Evolutionary conservation across 2,888 invertebrate species (phyloP), one percentile per base, ranked within the genome.

Genomic region (Lepeophtheirus nordmannii): DNA sequence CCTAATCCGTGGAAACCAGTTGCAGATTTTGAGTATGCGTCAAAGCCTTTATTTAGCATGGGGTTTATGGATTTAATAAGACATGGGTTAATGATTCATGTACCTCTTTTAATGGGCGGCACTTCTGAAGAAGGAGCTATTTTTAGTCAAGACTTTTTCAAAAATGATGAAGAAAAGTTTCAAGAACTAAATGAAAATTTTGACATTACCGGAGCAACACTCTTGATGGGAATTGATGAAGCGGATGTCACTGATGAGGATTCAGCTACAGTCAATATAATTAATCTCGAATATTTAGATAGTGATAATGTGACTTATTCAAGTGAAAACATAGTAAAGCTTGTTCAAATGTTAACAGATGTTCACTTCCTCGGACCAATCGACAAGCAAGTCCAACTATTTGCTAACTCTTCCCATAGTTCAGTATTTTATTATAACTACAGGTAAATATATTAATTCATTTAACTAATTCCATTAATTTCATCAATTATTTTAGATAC

Each of bases 1-100:
- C 60, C 60, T 14, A 22, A 37, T 37, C 60, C 60, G 1, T 60
- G 60, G 60, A 60, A 60, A 37, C 60, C 60, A 10, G 60, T 60
- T 14, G 14, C 11, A 60, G 60, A 60, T 37, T 60, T 38, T 38
- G 39, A 37, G 22, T 60, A 20, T 60, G 39, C 60, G 10, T 37
- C 14, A 17, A 30, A 60, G 39, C 60, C 60, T 10, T 17, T 60
- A 17, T 23, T 60, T 38, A 60, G 30, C 10, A 17, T 17, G 30
- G 37, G 39, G 2, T 38, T 38, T 14, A n/a, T 10, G 17, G 60
- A 37, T 8, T 17, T 37, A 9, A 30, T 60, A 30, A 17, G 11
- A 22, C 30, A 38, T 38, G 60, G 60, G 60, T 23, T 17, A 60
- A 20, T 60, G 8, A 22, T 10, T 14, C 10, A 60, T 23, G 60